These are phyloP conservation scores for Nautilus pompilius DNA, from an alignment of 1,140 invertebrate genomes.

Conservation along the genomic window DNA sequence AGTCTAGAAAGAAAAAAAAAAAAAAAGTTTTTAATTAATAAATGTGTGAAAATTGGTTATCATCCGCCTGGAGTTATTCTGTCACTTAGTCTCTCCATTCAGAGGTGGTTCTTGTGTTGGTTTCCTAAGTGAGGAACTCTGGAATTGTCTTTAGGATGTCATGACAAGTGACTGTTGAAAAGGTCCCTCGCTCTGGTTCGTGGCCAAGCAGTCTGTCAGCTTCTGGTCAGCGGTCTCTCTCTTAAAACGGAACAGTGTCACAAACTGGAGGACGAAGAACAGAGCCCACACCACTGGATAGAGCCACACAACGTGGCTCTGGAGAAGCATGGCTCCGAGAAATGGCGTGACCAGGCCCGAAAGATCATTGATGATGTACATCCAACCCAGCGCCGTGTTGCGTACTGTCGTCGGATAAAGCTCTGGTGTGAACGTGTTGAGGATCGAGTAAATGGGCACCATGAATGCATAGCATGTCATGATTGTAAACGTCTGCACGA, in stretches of 20 bases:
- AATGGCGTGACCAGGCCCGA: constrained; percentile 41
- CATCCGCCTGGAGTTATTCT: no score
- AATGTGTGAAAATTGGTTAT: no score
- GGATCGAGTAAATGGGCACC: constrained; percentile 47
- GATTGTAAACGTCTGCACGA: constrained; percentile 29
- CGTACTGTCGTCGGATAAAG: constrained; percentile 39
- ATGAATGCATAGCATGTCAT: constrained; percentile 45
- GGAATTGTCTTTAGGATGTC: no score
- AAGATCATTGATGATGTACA: constrained; percentile 37
- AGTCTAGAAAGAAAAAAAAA: no score
- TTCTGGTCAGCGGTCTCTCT: constrained; percentile 34
- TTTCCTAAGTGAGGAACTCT: no score
- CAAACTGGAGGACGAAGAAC: constrained; percentile 36
- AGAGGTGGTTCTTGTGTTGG: no score
- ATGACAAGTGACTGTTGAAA: no score
- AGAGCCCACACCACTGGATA: constrained; percentile 39
- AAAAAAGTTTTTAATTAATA: no score
- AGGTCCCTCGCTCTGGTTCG: no score
- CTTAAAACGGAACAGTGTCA: constrained; percentile 29
- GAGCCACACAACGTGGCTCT: constrained; percentile 32
- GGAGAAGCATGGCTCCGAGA: constrained; percentile 35
- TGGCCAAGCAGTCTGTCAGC: constrained; percentile 27
- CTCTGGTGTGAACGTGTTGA: constrained; percentile 46
- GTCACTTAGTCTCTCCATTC: no score
- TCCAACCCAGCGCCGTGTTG: constrained; percentile 39